Evolutionary conservation across 2,888 invertebrate species (phyloP).

Genomic region (Drosophila melanosoma): DNA sequence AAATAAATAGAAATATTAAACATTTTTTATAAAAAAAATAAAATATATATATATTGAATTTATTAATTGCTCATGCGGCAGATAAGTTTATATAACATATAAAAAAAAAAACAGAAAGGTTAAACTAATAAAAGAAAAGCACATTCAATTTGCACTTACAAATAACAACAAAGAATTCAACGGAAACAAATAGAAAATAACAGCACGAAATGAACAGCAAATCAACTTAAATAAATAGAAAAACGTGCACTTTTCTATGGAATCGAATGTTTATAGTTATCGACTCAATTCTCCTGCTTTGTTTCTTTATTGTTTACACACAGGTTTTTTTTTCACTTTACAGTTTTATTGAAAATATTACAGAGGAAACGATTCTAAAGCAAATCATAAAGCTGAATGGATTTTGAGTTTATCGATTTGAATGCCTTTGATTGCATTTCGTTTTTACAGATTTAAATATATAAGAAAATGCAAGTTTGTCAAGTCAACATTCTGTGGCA

Average conservation of each 20-base stretch:
- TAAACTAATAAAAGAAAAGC: constrained; percentile 17
- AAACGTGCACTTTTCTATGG: not conserved
- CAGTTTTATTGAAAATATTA: constrained; percentile 22
- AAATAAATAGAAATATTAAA: constrained; percentile 25
- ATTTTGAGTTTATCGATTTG: not conserved
- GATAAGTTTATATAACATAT: not conserved
- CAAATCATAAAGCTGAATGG: not conserved
- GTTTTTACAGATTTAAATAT: not conserved
- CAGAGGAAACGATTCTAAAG: not conserved
- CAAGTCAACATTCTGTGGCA: not conserved
- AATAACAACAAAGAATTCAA: constrained; percentile 19
- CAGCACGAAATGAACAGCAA: constrained; percentile 28
- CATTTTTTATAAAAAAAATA: constrained; percentile 16
- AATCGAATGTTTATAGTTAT: constrained; percentile 15
- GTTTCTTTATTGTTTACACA: constrained; percentile 27
- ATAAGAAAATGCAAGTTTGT: not conserved
- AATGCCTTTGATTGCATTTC: constrained; percentile 3
- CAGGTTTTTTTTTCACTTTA: constrained; percentile 19
- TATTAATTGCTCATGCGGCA: not conserved
- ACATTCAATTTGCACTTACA: constrained; percentile 32
- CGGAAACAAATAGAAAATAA: constrained; percentile 29
- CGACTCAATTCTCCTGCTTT: constrained; percentile 9
- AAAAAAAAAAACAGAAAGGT: not conserved
- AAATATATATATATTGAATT: constrained; percentile 20
- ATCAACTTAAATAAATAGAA: constrained; percentile 15